Percentiles rank a stretch among this genome's conserved stretches.
Evolutionary conservation across 1,140 invertebrate genomes (phyloP).

Genomic region (Apis mellifera): Amel_HAv3.1 CM009940.2:3121501-3122000

Average conservation of each 20-base stretch:
- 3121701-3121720: conserved; percentile 6
- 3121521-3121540: conserved; percentile 82
- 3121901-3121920: not conserved
- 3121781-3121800: conserved; percentile 36
- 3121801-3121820: conserved; percentile 31
- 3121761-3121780: conserved; percentile 71
- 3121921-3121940: conserved; percentile 34
- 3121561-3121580: conserved; percentile 96
- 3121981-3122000: conserved; percentile 59
- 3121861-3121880: not conserved
- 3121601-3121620: conserved; percentile 97
- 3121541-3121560: conserved; percentile 92
- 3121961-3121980: conserved; percentile 37
- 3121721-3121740: conserved; percentile 49
- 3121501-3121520: conserved; percentile 78
- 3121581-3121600: conserved; percentile 96
- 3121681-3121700: conserved; percentile 22
- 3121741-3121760: conserved; percentile 60
- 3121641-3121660: conserved; percentile 46
- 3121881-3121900: not conserved
- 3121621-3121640: conserved; percentile 97
- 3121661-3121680: conserved; percentile 45
- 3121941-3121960: conserved; percentile 38
- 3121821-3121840: conserved; percentile 24
- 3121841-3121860: conserved; percentile 22